Percentiles rank a stretch among this genome's conserved stretches.
Conservation (phyloP, 2,797 vertebrate genomes). For the Iguana delicatissima region DNA sequence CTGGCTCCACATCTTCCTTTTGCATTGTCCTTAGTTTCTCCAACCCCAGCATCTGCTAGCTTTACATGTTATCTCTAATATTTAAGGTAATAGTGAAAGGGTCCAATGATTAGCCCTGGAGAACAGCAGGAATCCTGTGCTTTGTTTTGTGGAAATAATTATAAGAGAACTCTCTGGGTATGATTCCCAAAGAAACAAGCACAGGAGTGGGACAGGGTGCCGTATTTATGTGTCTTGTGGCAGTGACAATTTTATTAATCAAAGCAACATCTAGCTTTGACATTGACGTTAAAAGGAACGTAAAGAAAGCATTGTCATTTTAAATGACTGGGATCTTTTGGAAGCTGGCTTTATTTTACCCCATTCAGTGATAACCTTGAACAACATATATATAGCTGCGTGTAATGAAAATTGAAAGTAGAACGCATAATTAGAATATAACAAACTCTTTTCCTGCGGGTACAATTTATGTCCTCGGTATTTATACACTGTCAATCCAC, state of each 20-base stretch:
- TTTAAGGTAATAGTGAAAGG: background rate
- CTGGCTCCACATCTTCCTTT: background rate
- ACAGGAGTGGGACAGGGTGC: background rate
- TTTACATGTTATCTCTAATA: background rate
- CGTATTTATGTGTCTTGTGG: no score
- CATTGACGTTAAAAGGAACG: background rate
- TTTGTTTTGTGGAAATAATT: background rate
- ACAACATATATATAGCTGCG: slow-evolving; percentile 4
- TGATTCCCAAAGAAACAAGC: background rate
- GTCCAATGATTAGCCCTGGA: background rate
- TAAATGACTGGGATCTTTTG: slow-evolving; percentile 6
- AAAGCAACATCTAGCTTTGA: background rate
- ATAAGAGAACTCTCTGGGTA: background rate
- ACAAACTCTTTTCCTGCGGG: slow-evolving; percentile 39
- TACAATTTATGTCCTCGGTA: slow-evolving; percentile 26
- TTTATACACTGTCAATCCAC: slow-evolving; percentile 38
- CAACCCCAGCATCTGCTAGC: background rate
- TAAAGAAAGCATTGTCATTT: background rate
- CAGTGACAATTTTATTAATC: background rate
- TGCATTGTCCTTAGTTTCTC: background rate
- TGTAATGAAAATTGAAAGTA: slow-evolving; percentile 2
- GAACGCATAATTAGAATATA: slow-evolving; percentile 34
- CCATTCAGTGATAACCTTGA: background rate
- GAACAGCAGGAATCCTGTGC: background rate
- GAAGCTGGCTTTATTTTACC: background rate